These are phyloP conservation scores for Graphium colonna DNA, from an alignment of 2,888 invertebrate species.

Conservation along the genomic window DNA sequence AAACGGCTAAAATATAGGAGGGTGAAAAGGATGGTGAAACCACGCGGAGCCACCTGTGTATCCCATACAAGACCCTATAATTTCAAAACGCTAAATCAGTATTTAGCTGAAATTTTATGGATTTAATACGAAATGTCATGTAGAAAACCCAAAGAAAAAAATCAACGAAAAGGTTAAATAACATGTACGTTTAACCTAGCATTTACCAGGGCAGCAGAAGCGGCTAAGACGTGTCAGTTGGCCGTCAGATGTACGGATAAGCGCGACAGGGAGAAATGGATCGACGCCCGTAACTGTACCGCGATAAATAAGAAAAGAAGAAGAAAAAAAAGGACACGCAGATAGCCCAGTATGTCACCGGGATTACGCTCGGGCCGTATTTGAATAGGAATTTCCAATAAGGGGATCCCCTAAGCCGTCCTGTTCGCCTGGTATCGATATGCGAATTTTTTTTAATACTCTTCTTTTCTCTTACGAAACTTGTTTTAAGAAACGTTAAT, in stretches of 20 bases:
- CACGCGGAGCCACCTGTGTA: no score
- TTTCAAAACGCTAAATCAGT: no score
- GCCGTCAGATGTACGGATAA: conserved; percentile 72
- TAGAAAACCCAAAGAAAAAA: no score
- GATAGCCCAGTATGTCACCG: conserved; percentile 69
- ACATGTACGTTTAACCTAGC: conserved; percentile 39
- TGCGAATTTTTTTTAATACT: no score
- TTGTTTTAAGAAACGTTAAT: no score
- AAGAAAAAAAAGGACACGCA: conserved; percentile 60
- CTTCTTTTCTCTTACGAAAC: no score
- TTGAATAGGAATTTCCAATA: conserved; percentile 77
- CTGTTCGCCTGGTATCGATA: conserved; percentile 60
- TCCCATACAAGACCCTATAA: conserved; percentile 16
- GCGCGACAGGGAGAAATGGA: conserved; percentile 74
- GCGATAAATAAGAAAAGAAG: conserved; percentile 72
- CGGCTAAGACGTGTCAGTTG: conserved; percentile 62
- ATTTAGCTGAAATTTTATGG: no score
- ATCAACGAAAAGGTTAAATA: conserved; percentile 22
- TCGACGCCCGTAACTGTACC: conserved; percentile 48
- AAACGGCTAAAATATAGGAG: no score
- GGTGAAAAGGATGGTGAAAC: no score
- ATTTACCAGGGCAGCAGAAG: conserved; percentile 50
- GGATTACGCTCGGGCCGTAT: conserved; percentile 64
- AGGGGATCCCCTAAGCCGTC: conserved; percentile 52
- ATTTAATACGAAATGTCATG: no score